Evolutionary conservation across 2,888 invertebrate genomes (phyloP).

Genomic region (Zhuqinia jingwanae): DNA sequence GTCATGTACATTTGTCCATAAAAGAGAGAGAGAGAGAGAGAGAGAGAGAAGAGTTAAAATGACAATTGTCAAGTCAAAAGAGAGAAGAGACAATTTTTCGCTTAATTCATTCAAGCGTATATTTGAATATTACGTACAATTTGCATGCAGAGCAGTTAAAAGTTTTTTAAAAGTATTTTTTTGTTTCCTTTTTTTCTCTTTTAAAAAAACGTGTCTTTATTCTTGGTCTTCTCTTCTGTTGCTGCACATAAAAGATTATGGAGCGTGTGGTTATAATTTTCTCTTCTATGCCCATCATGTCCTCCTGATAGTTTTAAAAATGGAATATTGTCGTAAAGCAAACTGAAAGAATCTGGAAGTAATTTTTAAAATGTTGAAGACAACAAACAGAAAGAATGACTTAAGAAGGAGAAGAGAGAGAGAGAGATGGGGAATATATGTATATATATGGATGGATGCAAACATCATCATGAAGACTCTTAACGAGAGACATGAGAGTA

Average conservation of each 20-base stretch:
- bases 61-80: too few relatives aligned
- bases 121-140: slow-evolving; percentile 3
- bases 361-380: slow-evolving; percentile 66
- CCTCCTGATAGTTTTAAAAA: slow-evolving; percentile 52
- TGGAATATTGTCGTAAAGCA: slow-evolving; percentile 52
- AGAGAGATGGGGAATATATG: too few relatives aligned
- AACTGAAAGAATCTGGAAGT: slow-evolving; percentile 68
- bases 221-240: neutral
- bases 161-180: slow-evolving; percentile 17
- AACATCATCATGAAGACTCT: slow-evolving; percentile 58
- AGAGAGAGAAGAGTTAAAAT: slow-evolving; percentile 23
- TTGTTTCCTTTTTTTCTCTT: slow-evolving; percentile 22
- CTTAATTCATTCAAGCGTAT: slow-evolving; percentile 53
- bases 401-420: slow-evolving; percentile 28
- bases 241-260: slow-evolving; percentile 60
- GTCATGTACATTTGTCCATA: neutral
- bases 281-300: neutral
- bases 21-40: neutral
- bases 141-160: slow-evolving; percentile 26
- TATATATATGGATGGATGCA: slow-evolving; percentile 43
- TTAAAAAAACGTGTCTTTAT: slow-evolving; percentile 22
- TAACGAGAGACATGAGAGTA: slow-evolving; percentile 72
- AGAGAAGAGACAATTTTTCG: slow-evolving; percentile 60
- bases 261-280: slow-evolving; percentile 51
- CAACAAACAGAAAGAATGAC: slow-evolving; percentile 3